Evolutionary conservation across 2,888 invertebrate species (phyloP).

Genomic region (Epistrophe grossulariae): DNA sequence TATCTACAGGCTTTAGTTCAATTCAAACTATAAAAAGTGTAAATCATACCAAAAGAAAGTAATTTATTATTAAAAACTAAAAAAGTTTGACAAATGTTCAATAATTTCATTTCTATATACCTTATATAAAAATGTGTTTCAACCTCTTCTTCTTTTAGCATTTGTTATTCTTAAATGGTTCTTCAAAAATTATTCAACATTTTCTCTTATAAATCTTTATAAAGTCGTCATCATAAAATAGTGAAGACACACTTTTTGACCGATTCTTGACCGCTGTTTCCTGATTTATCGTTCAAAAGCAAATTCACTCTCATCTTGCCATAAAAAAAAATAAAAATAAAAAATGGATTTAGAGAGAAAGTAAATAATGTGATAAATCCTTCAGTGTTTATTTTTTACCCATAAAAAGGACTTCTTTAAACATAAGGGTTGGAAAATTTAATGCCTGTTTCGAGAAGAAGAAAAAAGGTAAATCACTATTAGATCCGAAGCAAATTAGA

Average conservation of each 20-base stretch:
- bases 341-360: conserved; percentile 24
- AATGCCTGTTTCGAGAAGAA: background rate
- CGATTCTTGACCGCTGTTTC: conserved; percentile 29
- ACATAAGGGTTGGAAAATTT: background rate
- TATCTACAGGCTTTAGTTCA: too few species aligned
- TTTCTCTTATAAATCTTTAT: conserved; percentile 14
- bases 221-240: conserved; percentile 56
- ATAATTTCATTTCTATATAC: too few species aligned
- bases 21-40: too few species aligned
- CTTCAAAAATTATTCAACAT: conserved; percentile 8
- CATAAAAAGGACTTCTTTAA: conserved; percentile 12
- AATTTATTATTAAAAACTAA: too few species aligned
- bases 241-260: conserved; percentile 37
- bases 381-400: conserved; percentile 6
- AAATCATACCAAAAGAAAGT: too few species aligned
- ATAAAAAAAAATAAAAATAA: conserved; percentile 6
- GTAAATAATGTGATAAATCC: conserved; percentile 35
- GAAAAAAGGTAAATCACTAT: conserved; percentile 44
- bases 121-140: too few species aligned
- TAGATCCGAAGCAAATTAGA: conserved; percentile 68
- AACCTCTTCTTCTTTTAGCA: too few species aligned
- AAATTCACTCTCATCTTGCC: conserved; percentile 6
- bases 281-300: conserved; percentile 57
- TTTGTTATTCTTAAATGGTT: conserved; percentile 18
- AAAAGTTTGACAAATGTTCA: too few species aligned